A percentile compares a stretch with the other conserved stretches of the same genome.
phyloP scores from a whole-genome alignment of 2,888 invertebrate genomes.

The Gisinianus flammeolus region DNA sequence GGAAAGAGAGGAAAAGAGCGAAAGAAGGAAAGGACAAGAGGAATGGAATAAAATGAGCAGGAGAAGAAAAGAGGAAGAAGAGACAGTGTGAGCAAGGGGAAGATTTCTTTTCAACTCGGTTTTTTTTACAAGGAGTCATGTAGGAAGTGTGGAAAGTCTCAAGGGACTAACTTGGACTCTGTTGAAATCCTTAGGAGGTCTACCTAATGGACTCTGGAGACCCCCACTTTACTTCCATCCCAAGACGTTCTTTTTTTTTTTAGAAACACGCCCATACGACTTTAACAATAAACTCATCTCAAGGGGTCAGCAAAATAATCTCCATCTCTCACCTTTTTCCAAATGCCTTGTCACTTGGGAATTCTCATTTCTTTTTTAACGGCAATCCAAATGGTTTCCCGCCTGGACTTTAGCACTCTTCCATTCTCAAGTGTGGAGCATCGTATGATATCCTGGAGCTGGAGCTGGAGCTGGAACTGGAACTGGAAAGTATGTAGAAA shows the following conservation, averaged over 20 bases:
- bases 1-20: conserved; percentile 1
- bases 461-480: background rate
- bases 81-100: background rate
- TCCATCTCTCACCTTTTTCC: conserved; percentile 27
- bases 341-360: conserved; percentile 11
- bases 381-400: conserved; percentile 1
- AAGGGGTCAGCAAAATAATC: conserved; percentile 38
- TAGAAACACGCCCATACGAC: conserved; percentile 8
- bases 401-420: no score
- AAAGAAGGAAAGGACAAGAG: background rate
- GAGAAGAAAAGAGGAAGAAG: background rate
- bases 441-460: no score
- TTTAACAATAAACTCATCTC: conserved; percentile 37
- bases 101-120: conserved; percentile 20
- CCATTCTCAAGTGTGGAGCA: no score
- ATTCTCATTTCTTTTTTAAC: conserved; percentile 17
- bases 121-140: conserved; percentile 24
- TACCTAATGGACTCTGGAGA: conserved; percentile 35
- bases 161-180: conserved; percentile 30
- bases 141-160: conserved; percentile 28
- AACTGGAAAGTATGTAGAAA: no score
- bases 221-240: conserved; percentile 30
- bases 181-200: conserved; percentile 39
- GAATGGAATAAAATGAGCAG: background rate
- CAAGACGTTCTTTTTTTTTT: conserved; percentile 22